Evolutionary conservation across 2,888 invertebrate genomes (phyloP), one percentile per base, ranked within the genome.

Genomic region (Tenthredo notha): DNA sequence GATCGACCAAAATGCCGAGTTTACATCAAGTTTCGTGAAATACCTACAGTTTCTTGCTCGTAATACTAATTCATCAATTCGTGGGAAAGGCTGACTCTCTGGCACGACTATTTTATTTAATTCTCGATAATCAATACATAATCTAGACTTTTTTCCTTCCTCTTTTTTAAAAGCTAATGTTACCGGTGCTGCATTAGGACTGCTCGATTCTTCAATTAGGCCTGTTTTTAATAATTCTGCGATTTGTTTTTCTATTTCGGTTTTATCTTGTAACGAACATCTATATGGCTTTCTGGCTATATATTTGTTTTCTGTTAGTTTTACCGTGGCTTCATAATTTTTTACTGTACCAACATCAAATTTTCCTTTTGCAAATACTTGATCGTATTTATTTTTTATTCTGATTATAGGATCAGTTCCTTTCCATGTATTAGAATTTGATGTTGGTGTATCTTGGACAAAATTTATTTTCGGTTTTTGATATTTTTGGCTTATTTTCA

Each of bases 131-230:
- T n/a, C n/a, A n/a, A n/a, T n/a, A n/a, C n/a, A n/a, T n/a, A n/a
- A n/a, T n/a, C n/a, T n/a, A n/a, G n/a, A n/a, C n/a, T n/a, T n/a
- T n/a, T n/a, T n/a, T n/a, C n/a, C n/a, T n/a, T n/a, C n/a, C n/a
- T n/a, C n/a, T n/a, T n/a, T n/a, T n/a, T n/a, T n/a, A n/a, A n/a
- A n/a, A n/a, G n/a, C n/a, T n/a, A 33, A 2, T 2, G 2, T 2
- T 2, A 2, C 2, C 1, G 33, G 33, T 33, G 33, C 33, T 33
- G 33, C 33, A 33, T 33, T 33, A 33, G 33, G 89, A 54, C 88
- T 88, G 78, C 86, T 85, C 47, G 88, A 88, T 80, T 88, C 88
- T 85, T 88, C 88, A 25, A 89, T 87, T 67, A 90, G 85, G 29
- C 85, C 85, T 58, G 86, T 82, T 43, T 89, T 84, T 72, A 89